phyloP scores from a whole-genome alignment of 2,113 vertebrate species.

The Crotalus tigris region DNA sequence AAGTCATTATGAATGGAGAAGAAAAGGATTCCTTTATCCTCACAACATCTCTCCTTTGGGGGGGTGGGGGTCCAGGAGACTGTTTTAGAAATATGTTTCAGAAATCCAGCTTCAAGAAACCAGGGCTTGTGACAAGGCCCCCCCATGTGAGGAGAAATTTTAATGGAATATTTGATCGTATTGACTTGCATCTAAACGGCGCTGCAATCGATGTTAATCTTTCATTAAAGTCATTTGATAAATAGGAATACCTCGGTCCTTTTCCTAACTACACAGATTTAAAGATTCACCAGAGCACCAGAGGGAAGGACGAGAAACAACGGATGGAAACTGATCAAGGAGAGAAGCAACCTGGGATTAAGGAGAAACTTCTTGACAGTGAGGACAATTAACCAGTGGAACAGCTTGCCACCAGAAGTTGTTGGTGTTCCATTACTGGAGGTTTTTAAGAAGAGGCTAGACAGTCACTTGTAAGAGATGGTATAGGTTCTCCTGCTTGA shows the following conservation, averaged over 20 bases:
- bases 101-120: neutral
- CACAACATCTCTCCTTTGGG: neutral
- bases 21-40: neutral
- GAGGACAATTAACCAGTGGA: too few species aligned
- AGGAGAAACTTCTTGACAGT: too few species aligned
- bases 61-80: neutral
- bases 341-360: too few species aligned
- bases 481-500: too few species aligned
- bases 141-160: neutral
- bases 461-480: too few species aligned
- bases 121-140: neutral
- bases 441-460: too few species aligned
- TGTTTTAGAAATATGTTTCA: neutral
- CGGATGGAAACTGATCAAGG: too few species aligned
- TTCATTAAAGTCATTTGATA: slow-evolving; percentile 2
- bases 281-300: neutral
- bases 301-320: too few species aligned
- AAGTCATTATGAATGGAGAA: neutral
- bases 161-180: neutral
- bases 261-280: neutral
- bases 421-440: too few species aligned
- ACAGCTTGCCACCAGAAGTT: too few species aligned
- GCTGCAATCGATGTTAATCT: neutral
- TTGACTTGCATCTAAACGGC: neutral
- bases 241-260: neutral